Percentiles rank a stretch among this genome's conserved stretches.
These are phyloP conservation scores for Burhinus oedicnemus DNA, from an alignment of 2,113 vertebrate species.

Conservation along the genomic window DNA sequence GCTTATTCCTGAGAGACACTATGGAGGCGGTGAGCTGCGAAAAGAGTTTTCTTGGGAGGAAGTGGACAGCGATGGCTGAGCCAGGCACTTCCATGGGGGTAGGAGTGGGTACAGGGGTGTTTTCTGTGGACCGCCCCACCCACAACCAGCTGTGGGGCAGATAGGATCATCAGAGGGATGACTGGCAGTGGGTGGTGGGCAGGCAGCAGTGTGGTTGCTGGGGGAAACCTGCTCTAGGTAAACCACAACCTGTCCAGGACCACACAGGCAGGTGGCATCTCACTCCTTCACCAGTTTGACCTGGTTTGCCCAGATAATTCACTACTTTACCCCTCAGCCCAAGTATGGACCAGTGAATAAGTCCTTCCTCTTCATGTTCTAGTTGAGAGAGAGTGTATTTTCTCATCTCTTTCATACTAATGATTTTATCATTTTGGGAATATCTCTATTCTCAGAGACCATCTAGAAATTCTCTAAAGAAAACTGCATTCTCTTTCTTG, in stretches of 20 bases:
- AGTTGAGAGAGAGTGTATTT: background rate
- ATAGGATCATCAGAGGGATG: background rate
- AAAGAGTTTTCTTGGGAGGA: background rate
- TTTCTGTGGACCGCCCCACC: background rate
- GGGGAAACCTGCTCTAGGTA: background rate
- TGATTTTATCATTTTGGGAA: background rate
- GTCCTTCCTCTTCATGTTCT: background rate
- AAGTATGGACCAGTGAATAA: rapidly evolving
- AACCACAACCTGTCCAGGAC: background rate
- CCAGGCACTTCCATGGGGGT: background rate
- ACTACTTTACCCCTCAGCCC: background rate
- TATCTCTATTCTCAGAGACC: background rate
- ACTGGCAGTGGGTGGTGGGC: rapidly evolving
- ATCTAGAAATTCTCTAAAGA: background rate
- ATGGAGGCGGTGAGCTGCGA: background rate
- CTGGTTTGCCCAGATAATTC: background rate
- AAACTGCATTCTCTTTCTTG: background rate
- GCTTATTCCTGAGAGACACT: background rate
- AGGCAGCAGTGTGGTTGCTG: background rate
- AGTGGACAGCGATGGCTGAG: background rate
- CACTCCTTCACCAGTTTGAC: background rate
- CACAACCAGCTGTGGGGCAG: background rate
- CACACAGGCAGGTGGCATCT: background rate
- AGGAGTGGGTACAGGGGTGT: rapidly evolving
- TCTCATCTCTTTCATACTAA: background rate